Percentiles rank a stretch among this genome's conserved stretches.
Conservation (phyloP, 2,113 vertebrate species). For the Dipodomys stephensi region DNA sequence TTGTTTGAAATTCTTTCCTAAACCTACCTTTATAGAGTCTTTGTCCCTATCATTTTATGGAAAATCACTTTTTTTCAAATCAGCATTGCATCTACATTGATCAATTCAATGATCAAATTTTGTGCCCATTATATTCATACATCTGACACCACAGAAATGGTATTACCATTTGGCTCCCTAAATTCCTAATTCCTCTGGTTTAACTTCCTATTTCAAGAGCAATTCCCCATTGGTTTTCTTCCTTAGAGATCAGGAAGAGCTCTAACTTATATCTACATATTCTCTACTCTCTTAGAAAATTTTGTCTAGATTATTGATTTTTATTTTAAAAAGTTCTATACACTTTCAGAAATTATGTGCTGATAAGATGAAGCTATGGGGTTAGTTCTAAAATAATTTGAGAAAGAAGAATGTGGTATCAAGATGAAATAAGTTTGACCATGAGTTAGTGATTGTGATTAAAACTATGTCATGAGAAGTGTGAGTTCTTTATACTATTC, state of each 20-base stretch:
- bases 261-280: not conserved
- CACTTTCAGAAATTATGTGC: not conserved
- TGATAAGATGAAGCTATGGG: not conserved
- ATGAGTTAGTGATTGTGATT: not conserved
- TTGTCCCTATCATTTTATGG: not conserved
- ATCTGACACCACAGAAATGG: not conserved
- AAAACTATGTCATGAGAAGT: not conserved
- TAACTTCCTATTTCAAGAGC: not conserved
- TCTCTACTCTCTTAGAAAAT: not conserved
- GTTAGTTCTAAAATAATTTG: not conserved
- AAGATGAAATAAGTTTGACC: not conserved
- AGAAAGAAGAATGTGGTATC: not conserved
- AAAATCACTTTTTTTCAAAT: conserved; percentile 2
- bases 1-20: not conserved
- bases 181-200: not conserved
- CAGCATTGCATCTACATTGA: not conserved
- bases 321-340: not conserved
- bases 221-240: not conserved
- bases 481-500: not conserved
- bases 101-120: not conserved
- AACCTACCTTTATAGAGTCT: not conserved
- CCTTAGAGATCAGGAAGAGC: not conserved
- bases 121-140: not conserved
- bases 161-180: not conserved
- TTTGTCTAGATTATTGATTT: not conserved